Evolutionary conservation across 2,113 vertebrate genomes (phyloP).

Genomic region (Coregonus clupeaformis): DNA sequence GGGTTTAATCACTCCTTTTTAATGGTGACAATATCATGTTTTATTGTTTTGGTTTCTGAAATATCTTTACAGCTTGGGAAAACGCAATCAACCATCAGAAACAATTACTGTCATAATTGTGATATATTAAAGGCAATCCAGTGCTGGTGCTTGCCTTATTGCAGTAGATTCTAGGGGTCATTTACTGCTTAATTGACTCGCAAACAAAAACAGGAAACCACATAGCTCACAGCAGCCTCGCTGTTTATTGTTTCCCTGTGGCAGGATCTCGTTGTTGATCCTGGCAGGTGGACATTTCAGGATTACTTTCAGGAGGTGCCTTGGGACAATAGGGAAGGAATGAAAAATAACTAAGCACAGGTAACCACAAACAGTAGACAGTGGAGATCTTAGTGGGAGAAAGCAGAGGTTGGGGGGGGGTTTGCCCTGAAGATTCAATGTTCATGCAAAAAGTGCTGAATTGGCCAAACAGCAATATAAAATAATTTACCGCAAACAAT

Average conservation of each 20-base stretch:
- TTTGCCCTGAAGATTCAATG: slow-evolving; percentile 21
- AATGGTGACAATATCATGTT: slow-evolving; percentile 8
- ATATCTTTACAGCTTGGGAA: slow-evolving; percentile 54
- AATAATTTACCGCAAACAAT: slow-evolving; percentile 38
- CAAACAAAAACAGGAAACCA: slow-evolving; percentile 59
- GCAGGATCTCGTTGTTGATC: slow-evolving; percentile 54
- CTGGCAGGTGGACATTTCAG: slow-evolving; percentile 41
- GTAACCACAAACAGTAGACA: slow-evolving; percentile 29
- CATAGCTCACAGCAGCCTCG: slow-evolving; percentile 46
- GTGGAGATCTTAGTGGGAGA: neutral
- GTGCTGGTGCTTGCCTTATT: slow-evolving; percentile 62
- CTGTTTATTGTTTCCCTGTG: slow-evolving; percentile 32
- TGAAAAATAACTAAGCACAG: slow-evolving; percentile 35
- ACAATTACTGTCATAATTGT: slow-evolving; percentile 74
- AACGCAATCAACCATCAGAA: slow-evolving; percentile 66
- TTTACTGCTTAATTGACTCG: slow-evolving; percentile 78
- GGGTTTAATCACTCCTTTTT: neutral
- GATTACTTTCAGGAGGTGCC: slow-evolving; percentile 56
- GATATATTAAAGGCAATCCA: slow-evolving; percentile 74
- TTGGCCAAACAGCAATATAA: slow-evolving; percentile 41
- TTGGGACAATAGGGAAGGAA: slow-evolving; percentile 31
- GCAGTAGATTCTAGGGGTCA: slow-evolving; percentile 70
- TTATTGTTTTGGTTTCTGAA: slow-evolving; percentile 46
- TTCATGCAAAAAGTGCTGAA: slow-evolving; percentile 57
- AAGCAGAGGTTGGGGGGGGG: slow-evolving; percentile 9